Evolutionary conservation across 2,113 vertebrate genomes (phyloP).

Genomic region (Pollachius pollachius): DNA sequence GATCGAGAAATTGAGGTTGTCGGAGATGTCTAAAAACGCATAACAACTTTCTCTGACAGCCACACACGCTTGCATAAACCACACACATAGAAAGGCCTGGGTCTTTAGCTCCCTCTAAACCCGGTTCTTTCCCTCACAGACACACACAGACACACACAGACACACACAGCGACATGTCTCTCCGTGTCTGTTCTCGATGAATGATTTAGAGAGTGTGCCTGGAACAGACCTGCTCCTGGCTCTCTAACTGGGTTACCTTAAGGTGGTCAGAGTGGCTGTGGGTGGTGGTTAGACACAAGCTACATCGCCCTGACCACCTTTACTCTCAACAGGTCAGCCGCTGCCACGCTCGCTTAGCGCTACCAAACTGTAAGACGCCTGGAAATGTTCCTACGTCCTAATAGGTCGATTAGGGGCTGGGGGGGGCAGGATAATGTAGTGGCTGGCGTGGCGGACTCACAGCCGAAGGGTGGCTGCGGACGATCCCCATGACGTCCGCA

Average conservation of each 20-base stretch:
- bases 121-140: conserved; percentile 24
- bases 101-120: background rate
- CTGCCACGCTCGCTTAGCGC: no score
- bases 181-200: conserved; percentile 56
- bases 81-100: no score
- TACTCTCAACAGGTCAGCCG: conserved; percentile 19
- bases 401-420: no score
- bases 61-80: no score
- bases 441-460: no score
- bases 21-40: no score
- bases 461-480: background rate
- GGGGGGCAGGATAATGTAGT: no score
- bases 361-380: no score
- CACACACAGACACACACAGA: conserved; percentile 3
- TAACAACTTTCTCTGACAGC: no score
- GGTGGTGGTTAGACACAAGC: background rate
- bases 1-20: no score
- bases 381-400: no score
- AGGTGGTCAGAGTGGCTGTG: conserved; percentile 43
- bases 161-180: conserved; percentile 32
- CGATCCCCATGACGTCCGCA: background rate
- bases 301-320: conserved; percentile 17
- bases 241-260: conserved; percentile 63
- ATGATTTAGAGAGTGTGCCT: conserved; percentile 67
- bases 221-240: conserved; percentile 45